Evolutionary conservation across 2,888 invertebrate genomes (phyloP), one percentile per base, ranked within the genome.

Genomic region (Nesidiocoris tenuis): DNA sequence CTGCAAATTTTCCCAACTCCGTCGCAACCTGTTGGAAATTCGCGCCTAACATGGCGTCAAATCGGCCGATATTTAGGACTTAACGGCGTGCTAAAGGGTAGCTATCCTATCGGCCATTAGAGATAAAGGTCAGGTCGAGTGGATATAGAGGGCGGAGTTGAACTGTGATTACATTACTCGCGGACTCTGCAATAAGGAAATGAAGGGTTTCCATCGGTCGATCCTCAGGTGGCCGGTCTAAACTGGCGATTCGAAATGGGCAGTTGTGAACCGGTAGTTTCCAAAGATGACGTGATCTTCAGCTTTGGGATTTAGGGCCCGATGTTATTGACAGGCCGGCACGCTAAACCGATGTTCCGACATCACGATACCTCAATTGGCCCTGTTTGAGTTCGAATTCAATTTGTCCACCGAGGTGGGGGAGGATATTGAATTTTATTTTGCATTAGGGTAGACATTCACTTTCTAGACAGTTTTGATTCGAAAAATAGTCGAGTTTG

Each of bases 171-270:
- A 70, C 61, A 57, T 59, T 59, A 59, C 59, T 18, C n/a, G 59
- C 39, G 39, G 39, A 39, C 59, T 18, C 19, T 25, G 70, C 70
- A 70, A 57, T 70, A 70, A 57, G 70, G 57, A 70, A 70, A 70
- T 70, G 70, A 70, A 70, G 70, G 70, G 70, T 57, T 70, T 22
- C 59, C 70, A 59, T 9, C 67, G 56, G 55, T 56, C 19, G n/a
- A 59, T 70, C 70, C 70, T 70, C 70, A 70, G 70, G 70, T 70
- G 70, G 70, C 70, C 39, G 39, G n/a, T n/a, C n/a, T 39, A 3
- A 39, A 39, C 12, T 39, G 39, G 5, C 39, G 5, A 7, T 39
- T 12, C 39, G 3, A 3, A 39, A 39, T 3, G 3, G 3, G 39
- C 12, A 39, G 39, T 39, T 39, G 5, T 39, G 12, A 39, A 39